Percentiles rank a stretch among this genome's conserved stretches.
Conservation (phyloP, 2,888 invertebrate genomes). For the Noctuana brunneofusca region DNA sequence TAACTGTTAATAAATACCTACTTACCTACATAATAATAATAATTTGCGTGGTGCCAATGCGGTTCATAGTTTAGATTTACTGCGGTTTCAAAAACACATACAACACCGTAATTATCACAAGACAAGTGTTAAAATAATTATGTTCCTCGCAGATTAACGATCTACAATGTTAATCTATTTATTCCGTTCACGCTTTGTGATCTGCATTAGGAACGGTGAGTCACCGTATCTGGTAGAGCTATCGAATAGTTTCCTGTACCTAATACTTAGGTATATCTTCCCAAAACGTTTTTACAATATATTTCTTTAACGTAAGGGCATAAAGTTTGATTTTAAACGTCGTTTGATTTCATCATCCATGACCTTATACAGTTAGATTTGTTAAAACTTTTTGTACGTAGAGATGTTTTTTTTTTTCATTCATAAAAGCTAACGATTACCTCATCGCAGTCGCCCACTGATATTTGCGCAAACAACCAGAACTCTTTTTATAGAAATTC, state of each 20-base stretch:
- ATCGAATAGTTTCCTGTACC: conserved; percentile 44
- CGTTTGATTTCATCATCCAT: conserved; percentile 22
- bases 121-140: neutral
- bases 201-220: conserved; percentile 58
- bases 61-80: no score
- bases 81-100: no score
- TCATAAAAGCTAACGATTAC: conserved; percentile 63
- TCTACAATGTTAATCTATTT: neutral
- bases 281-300: conserved; percentile 14
- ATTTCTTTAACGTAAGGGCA: neutral
- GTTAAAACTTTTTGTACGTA: conserved; percentile 46
- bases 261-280: neutral
- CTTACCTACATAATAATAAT: no score
- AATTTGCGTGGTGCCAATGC: no score
- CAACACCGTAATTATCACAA: no score
- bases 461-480: conserved; percentile 47
- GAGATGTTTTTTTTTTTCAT: conserved; percentile 66
- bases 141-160: neutral
- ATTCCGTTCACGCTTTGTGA: conserved; percentile 53
- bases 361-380: conserved; percentile 52
- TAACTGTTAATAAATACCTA: no score
- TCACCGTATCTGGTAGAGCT: conserved; percentile 57
- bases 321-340: conserved; percentile 35
- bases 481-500: no score
- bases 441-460: conserved; percentile 61